phyloP scores from a whole-genome alignment of 2,113 vertebrate species.

The Ahaetulla prasina region DNA sequence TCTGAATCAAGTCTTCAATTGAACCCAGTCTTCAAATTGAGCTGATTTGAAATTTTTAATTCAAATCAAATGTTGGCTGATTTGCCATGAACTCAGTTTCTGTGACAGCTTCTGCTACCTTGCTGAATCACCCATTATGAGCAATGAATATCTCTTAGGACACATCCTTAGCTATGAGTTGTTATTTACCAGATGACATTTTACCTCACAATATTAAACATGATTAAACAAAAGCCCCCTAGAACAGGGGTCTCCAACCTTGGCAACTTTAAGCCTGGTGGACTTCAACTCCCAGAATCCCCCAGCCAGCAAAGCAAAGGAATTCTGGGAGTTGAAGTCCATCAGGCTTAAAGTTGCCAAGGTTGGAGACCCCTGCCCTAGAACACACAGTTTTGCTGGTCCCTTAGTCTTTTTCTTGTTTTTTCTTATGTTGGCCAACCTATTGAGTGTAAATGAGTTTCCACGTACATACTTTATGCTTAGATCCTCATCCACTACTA shows the following conservation, averaged over 20 bases:
- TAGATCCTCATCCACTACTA: neutral
- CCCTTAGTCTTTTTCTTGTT: neutral
- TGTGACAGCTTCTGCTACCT: neutral
- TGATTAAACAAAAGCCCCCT: neutral
- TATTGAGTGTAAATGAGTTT: neutral
- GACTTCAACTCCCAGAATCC: no score
- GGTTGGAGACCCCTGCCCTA: no score
- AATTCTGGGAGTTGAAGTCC: no score
- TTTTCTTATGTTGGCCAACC: neutral
- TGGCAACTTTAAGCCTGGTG: no score
- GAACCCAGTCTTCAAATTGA: neutral
- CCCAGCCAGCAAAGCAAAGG: no score
- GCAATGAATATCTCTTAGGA: neutral
- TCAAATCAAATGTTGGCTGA: neutral
- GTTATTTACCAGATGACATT: neutral
- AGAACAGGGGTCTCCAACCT: no score
- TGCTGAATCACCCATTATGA: neutral
- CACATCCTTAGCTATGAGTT: neutral
- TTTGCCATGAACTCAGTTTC: neutral
- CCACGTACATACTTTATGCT: neutral
- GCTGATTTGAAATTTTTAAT: neutral
- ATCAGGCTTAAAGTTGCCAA: no score
- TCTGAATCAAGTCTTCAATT: neutral
- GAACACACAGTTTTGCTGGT: neutral
- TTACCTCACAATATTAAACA: neutral